phyloP scores from a whole-genome alignment of 1,140 invertebrate genomes.

The Sycophaga agraensis region DNA sequence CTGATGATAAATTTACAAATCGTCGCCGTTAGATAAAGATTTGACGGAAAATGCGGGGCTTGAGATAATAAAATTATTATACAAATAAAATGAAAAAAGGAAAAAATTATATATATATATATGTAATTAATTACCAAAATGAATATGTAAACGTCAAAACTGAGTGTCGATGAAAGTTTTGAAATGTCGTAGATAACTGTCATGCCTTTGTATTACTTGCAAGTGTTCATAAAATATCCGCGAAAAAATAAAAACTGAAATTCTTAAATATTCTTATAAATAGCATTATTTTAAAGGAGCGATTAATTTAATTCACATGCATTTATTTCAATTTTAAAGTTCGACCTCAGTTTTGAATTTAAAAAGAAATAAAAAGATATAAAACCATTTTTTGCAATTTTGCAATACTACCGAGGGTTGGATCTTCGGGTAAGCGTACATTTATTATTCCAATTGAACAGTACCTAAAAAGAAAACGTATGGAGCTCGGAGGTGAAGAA shows the following conservation, averaged over 20 bases:
- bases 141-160: no score
- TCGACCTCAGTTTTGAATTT: no score
- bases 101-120: conserved; percentile 11
- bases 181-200: neutral
- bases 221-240: neutral
- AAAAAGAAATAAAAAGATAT: neutral
- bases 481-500: neutral
- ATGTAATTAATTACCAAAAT: no score
- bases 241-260: no score
- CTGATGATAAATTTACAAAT: conserved; percentile 22
- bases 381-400: conserved; percentile 12
- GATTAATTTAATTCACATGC: no score
- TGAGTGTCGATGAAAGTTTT: conserved; percentile 6
- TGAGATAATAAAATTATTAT: conserved; percentile 15
- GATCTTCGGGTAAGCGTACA: neutral
- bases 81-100: conserved; percentile 8
- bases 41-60: neutral
- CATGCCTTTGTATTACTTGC: conserved; percentile 5
- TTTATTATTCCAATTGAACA: conserved; percentile 10
- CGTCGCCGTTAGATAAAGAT: neutral
- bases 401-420: neutral
- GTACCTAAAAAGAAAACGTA: conserved; percentile 6
- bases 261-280: no score
- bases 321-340: no score
- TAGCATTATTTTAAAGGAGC: no score